phyloP scores from a whole-genome alignment of 2,113 vertebrate genomes.

The Pterocles orientalis region DNA sequence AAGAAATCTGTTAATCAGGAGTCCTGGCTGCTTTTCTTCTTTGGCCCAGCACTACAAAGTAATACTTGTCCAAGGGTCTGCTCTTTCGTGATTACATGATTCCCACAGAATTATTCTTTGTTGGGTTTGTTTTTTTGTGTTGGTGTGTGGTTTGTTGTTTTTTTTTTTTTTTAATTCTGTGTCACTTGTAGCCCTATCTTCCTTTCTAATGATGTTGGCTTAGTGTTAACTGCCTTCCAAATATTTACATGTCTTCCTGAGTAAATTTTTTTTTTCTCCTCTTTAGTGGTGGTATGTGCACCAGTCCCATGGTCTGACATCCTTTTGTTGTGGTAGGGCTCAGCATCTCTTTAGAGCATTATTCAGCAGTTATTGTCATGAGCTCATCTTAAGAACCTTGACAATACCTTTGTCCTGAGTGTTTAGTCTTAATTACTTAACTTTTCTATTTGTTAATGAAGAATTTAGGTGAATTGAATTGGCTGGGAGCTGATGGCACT shows the following conservation, averaged over 20 bases:
- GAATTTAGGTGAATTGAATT: background rate
- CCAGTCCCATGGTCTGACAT: background rate
- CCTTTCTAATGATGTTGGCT: background rate
- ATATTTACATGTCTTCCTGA: background rate
- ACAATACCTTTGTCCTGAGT: background rate
- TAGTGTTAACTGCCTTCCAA: background rate
- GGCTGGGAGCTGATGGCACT: background rate
- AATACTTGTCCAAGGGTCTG: background rate
- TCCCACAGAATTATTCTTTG: background rate
- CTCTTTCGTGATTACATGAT: background rate
- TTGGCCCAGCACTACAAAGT: background rate
- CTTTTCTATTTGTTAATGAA: background rate
- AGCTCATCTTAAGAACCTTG: background rate
- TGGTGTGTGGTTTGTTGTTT: too few relatives aligned
- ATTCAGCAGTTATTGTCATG: background rate
- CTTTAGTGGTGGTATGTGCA: background rate
- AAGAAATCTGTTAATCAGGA: background rate
- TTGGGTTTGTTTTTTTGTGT: background rate
- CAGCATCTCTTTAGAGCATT: background rate
- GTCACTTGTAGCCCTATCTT: background rate
- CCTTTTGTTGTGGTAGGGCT: background rate
- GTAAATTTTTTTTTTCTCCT: background rate
- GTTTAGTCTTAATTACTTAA: background rate
- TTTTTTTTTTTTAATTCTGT: background rate
- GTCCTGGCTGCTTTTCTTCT: background rate